These are phyloP conservation scores for Hyles vespertilio DNA, from an alignment of 1,140 invertebrate species.

Conservation along the genomic window DNA sequence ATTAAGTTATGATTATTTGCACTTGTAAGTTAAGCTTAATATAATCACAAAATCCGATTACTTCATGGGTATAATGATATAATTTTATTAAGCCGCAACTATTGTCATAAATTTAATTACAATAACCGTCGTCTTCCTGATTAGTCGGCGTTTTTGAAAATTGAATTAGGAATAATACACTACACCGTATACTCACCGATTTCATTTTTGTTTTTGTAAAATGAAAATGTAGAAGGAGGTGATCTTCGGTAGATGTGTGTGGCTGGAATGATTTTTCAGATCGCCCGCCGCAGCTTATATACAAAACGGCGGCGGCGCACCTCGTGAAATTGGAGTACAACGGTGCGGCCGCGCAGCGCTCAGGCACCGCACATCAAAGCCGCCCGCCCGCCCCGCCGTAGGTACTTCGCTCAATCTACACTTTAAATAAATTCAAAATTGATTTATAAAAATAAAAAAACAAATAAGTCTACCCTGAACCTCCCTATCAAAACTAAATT, in stretches of 20 bases:
- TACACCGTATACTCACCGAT: slow-evolving; percentile 50
- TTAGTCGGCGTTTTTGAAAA: neutral
- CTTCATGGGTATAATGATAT: no score
- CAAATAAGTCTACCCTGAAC: no score
- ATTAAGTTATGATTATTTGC: no score
- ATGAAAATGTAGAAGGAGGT: slow-evolving; percentile 27
- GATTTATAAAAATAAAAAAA: no score
- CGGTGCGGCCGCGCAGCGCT: slow-evolving; percentile 26
- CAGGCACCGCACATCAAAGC: slow-evolving; percentile 33
- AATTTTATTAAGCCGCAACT: no score
- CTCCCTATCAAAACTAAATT: no score
- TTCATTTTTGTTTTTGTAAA: slow-evolving; percentile 49
- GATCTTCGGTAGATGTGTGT: slow-evolving; percentile 58
- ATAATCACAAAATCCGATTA: no score
- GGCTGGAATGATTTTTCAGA: slow-evolving; percentile 70
- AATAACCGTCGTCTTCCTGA: neutral
- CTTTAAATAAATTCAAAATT: no score
- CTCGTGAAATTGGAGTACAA: slow-evolving; percentile 62
- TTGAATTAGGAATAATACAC: neutral
- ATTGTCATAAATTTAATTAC: neutral
- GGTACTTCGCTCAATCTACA: slow-evolving; percentile 1
- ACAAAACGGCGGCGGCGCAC: slow-evolving; percentile 38
- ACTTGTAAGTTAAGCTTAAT: no score
- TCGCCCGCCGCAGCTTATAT: slow-evolving; percentile 56
- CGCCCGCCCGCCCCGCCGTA: slow-evolving; percentile 34